phyloP scores from a whole-genome alignment of 2,113 vertebrate genomes.

The Rafetus swinhoei region DNA sequence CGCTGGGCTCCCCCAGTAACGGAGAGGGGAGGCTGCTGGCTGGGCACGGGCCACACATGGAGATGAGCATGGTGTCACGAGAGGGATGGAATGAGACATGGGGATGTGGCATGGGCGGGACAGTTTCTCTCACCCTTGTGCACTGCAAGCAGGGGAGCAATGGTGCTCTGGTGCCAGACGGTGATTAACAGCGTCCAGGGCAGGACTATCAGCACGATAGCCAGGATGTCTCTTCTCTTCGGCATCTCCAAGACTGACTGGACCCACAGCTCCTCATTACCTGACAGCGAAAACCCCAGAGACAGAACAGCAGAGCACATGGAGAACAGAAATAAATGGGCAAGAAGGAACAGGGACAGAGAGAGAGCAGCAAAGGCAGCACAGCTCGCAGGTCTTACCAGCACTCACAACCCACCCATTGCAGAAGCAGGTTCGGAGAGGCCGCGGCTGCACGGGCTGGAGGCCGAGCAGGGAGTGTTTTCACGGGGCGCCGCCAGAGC shows the following conservation, averaged over 20 bases:
- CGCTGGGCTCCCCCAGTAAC: not conserved
- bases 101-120: conserved; percentile 6
- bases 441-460: conserved; percentile 71
- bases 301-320: conserved; percentile 78
- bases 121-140: conserved; percentile 91
- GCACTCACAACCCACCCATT: conserved; percentile 92
- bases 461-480: conserved; percentile 32
- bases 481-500: not conserved
- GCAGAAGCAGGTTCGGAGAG: conserved; percentile 84
- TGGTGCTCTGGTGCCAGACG: conserved; percentile 98
- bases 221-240: conserved; percentile 99
- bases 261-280: conserved; percentile 96
- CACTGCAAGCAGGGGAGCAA: conserved; percentile 92
- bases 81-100: conserved; percentile 59
- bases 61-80: conserved; percentile 61
- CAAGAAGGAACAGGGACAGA: conserved; percentile 63
- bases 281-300: conserved; percentile 84
- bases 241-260: conserved; percentile 99
- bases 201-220: conserved; percentile 98
- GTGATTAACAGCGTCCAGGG: conserved; percentile 99
- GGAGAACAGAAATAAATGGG: conserved; percentile 82
- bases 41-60: conserved; percentile 44
- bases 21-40: conserved; percentile 37
- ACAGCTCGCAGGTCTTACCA: conserved; percentile 84
- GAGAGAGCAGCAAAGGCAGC: conserved; percentile 56